Conservation (phyloP, 2,888 invertebrate genomes). For the Apodemia zela region DNA sequence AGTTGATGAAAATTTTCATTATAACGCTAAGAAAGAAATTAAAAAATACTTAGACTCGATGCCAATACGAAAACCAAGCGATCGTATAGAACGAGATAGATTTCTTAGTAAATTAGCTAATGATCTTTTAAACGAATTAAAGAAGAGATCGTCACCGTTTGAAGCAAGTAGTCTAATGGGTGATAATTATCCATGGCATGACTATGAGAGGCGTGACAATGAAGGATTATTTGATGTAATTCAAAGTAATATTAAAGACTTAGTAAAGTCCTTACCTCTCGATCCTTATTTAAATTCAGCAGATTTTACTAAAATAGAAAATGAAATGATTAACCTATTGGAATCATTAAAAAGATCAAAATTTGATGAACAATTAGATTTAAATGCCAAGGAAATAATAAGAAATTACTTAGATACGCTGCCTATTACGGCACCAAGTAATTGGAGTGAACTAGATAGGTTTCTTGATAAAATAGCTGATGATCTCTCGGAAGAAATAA, state of each 20-base stretch:
- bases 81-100: conserved; percentile 4
- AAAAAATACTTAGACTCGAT: conserved; percentile 22
- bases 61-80: conserved; percentile 25
- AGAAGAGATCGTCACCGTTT: neutral
- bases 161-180: neutral
- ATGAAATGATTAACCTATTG: conserved; percentile 15
- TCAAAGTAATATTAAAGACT: neutral
- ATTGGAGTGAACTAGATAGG: conserved; percentile 14
- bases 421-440: conserved; percentile 24
- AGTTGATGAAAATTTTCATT: conserved; percentile 21
- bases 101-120: conserved; percentile 21
- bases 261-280: neutral
- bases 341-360: conserved; percentile 18
- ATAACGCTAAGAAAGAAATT: conserved; percentile 24
- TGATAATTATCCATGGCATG: neutral
- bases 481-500: conserved; percentile 2
- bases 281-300: neutral
- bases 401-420: conserved; percentile 21
- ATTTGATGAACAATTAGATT: conserved; percentile 19
- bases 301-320: conserved; percentile 9
- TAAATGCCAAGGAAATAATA: conserved; percentile 24
- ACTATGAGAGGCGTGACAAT: neutral
- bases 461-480: conserved; percentile 21
- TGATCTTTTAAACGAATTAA: conserved; percentile 9
- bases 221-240: neutral